phyloP scores from a whole-genome alignment of 2,888 invertebrate species.

The Mantis religiosa region DNA sequence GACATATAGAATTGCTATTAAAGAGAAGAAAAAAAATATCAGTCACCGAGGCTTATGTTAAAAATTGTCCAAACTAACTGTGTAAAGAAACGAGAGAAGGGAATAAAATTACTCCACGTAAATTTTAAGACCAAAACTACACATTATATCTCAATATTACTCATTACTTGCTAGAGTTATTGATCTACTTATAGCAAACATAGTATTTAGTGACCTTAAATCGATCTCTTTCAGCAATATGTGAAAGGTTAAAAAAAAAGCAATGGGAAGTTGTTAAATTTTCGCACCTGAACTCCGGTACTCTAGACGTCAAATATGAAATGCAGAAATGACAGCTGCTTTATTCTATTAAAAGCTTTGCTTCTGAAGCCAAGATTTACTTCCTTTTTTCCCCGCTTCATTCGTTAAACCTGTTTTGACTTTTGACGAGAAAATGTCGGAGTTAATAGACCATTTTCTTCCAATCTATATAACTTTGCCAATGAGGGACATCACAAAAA shows the following conservation, averaged over 20 bases:
- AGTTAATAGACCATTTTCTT: neutral
- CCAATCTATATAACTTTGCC: neutral
- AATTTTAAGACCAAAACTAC: no score
- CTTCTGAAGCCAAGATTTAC: neutral
- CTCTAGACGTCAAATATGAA: neutral
- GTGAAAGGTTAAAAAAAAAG: neutral
- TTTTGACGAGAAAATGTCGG: neutral
- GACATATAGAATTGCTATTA: no score
- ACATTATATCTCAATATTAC: no score
- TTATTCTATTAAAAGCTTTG: neutral
- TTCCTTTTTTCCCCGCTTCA: neutral
- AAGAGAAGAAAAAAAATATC: no score
- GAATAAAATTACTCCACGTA: no score
- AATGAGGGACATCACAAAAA: neutral
- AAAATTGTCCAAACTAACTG: no score
- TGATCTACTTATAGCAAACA: neutral
- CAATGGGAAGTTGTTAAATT: no score
- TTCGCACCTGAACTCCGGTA: neutral
- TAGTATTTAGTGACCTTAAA: neutral
- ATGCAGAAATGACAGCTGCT: neutral
- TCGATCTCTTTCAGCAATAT: neutral
- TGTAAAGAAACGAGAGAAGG: no score
- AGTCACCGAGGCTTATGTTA: no score
- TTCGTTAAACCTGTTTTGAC: neutral
- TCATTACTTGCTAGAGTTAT: no score